Evolutionary conservation across 2,797 vertebrate species (phyloP).

Genomic region (Mormyrus proboscirostris): DNA sequence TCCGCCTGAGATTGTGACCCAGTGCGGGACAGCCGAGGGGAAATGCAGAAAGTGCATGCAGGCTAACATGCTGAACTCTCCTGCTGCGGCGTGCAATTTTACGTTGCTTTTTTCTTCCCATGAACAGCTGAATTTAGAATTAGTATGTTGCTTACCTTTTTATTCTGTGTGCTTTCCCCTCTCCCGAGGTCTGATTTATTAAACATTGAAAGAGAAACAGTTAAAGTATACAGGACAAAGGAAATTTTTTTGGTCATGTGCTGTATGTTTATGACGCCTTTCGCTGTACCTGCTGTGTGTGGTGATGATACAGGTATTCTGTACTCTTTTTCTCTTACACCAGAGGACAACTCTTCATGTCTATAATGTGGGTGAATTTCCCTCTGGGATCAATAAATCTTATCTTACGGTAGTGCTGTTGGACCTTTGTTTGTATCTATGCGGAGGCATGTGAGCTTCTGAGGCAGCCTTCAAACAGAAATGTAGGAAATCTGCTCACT

Average conservation of each 20-base stretch:
- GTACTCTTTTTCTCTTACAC: background rate
- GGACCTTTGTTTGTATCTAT: background rate
- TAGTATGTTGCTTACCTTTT: background rate
- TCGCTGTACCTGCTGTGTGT: background rate
- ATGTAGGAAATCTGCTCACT: background rate
- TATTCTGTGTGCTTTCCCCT: background rate
- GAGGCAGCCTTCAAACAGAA: background rate
- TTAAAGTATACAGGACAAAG: background rate
- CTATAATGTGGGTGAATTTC: background rate
- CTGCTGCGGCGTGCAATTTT: background rate
- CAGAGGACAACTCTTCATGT: background rate
- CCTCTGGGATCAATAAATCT: background rate
- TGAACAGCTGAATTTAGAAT: background rate
- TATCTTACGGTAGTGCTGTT: background rate
- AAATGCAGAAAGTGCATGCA: background rate
- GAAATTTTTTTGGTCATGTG: background rate
- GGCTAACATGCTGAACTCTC: background rate
- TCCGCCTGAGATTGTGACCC: constrained; percentile 23
- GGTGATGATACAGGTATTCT: background rate
- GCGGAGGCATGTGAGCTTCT: background rate
- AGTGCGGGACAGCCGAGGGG: background rate
- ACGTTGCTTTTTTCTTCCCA: background rate
- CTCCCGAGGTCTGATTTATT: background rate
- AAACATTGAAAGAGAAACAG: background rate
- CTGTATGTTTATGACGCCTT: background rate